Base-by-base conservation (phyloP, 1,140 invertebrate species). In the Oncopodura yosiiana region DNA sequence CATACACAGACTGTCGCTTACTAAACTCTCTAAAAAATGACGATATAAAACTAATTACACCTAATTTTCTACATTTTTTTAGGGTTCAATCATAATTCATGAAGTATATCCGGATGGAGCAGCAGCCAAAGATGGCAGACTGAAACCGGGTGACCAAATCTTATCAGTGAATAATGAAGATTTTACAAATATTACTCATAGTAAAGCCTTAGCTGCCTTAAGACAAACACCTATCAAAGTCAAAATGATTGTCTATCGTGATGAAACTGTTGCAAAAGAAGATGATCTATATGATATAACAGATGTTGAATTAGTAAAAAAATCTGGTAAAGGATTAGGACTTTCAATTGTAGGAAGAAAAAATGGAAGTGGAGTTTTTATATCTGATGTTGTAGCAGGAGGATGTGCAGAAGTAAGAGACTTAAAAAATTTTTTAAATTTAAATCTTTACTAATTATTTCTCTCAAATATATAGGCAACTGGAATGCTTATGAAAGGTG, bases 51-150 rank as follows among this genome's bases (percentile, higher is more conserved):
- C 30, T 8, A 32, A 8, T 6, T 34, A 34, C 8, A 34, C 14
- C 14, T 6, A 8, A 8, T 51, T 23, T 27, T n/a, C 37, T n/a
- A n/a, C n/a, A n/a, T 58, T 61, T 38, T 71, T 74, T 0, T 68
- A 94, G 88, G 86, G 86, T 61, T 86, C 86, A 29, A 87, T 93
- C 42, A 84, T 94, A 56, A 81, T 96, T 52, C 81, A 94, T 62
- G 91, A 94, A 68, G 81, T 96, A n/a, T 94, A 90, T 68, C 81
- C 86, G 12, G 85, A 87, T 52, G 90, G 93, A n/a, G 87, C 84
- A 3, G 83, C 91, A 14, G 87, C 83, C 0, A 85, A 87, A 67
- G 94, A 99, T 69, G 89, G 88, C 1, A 76, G 94, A 37, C 72
- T 99, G 23, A 79, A 84, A 68, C 81, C 84, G 3, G 94, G 92